Conservation (phyloP, 2,888 invertebrate genomes). For the Caenorhabditis sp. region DNA sequence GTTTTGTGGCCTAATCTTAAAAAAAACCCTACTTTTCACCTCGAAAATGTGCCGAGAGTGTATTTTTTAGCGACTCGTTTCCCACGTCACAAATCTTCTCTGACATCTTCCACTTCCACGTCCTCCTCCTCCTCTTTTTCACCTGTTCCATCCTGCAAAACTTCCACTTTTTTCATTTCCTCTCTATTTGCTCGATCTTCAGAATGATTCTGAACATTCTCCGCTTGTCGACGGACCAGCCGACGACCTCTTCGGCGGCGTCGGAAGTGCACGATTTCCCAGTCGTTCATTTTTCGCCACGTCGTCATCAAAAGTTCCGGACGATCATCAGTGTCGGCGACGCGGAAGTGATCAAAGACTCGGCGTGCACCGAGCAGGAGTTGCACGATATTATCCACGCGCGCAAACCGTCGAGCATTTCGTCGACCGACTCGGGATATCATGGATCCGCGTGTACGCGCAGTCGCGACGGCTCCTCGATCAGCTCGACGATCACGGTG, state of each 20-base stretch:
- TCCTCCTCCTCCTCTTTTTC: no score
- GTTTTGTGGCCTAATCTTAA: no score
- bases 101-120: no score
- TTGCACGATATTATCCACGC: background rate
- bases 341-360: constrained; percentile 30
- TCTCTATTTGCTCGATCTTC: background rate
- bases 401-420: constrained; percentile 15
- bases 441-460: constrained; percentile 18
- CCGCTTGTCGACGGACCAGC: constrained; percentile 35
- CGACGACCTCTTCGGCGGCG: constrained; percentile 30
- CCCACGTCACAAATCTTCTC: no score
- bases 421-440: no score
- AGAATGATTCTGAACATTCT: constrained; percentile 55
- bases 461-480: constrained; percentile 45
- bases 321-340: constrained; percentile 41
- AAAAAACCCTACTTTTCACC: no score
- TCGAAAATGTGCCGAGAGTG: no score
- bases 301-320: constrained; percentile 40
- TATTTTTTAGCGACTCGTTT: no score
- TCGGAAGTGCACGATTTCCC: constrained; percentile 51
- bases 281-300: constrained; percentile 65
- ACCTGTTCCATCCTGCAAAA: background rate
- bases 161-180: background rate
- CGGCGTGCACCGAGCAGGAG: constrained; percentile 2
- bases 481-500: constrained; percentile 23